These are phyloP conservation scores for Glyptemys insculpta DNA, from an alignment of 2,797 vertebrate species.

Conservation along the genomic window DNA sequence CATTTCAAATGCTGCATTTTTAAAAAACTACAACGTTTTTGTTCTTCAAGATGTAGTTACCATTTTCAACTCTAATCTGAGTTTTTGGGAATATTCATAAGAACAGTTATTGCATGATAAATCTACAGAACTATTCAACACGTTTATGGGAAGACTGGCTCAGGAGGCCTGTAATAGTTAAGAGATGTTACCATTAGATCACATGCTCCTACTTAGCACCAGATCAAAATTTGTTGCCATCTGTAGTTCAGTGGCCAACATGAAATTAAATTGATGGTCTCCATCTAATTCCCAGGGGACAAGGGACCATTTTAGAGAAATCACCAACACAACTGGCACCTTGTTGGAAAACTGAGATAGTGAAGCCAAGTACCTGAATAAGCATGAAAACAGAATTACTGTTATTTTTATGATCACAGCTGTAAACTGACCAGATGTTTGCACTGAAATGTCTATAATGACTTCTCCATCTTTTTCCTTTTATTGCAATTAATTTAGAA, in stretches of 20 bases:
- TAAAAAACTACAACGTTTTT: not conserved
- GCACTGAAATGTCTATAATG: not conserved
- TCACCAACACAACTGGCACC: not conserved
- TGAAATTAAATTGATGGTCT: not conserved
- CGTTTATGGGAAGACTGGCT: not conserved
- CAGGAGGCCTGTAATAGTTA: not conserved
- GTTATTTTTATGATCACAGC: slow-evolving; percentile 9
- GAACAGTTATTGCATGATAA: not conserved
- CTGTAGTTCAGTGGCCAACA: not conserved
- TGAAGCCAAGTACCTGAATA: not conserved
- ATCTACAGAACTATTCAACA: not conserved
- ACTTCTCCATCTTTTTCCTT: slow-evolving; percentile 3
- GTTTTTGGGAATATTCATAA: not conserved
- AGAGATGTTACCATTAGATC: not conserved
- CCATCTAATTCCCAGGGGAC: not conserved
- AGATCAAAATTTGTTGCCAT: not conserved
- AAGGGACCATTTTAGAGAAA: not conserved
- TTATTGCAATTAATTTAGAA: slow-evolving; percentile 15
- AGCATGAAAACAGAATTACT: not conserved
- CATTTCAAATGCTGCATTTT: not conserved
- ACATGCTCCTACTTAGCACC: not conserved
- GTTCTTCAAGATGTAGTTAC: not conserved
- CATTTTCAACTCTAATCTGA: not conserved
- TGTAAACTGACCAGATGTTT: not conserved
- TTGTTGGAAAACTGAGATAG: not conserved